These are phyloP conservation scores for Pitta sordida DNA, from an alignment of 2,113 vertebrate genomes.

Conservation along the genomic window DNA sequence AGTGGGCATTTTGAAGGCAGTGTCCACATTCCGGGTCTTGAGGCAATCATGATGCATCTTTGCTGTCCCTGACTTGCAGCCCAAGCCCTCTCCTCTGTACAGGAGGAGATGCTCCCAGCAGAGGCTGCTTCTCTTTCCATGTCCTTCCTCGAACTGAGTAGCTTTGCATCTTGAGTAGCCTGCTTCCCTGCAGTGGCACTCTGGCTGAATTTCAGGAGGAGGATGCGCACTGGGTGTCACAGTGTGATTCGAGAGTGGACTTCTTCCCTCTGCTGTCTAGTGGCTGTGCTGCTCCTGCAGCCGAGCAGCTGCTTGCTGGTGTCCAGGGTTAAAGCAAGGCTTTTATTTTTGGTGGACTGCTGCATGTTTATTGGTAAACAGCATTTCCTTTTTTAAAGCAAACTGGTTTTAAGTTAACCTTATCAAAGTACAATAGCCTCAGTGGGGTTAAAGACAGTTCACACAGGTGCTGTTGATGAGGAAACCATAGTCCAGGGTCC, in stretches of 20 bases:
- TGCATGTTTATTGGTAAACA: not conserved
- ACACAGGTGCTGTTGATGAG: not conserved
- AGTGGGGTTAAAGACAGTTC: slow-evolving; percentile 24
- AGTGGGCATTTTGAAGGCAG: rapidly evolving
- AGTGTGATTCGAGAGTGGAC: not conserved
- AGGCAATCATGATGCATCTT: not conserved
- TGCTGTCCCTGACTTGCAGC: not conserved
- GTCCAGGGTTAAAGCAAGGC: not conserved
- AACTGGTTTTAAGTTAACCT: slow-evolving; percentile 57
- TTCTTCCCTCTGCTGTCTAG: not conserved
- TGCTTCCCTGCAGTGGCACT: rapidly evolving
- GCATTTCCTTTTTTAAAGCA: slow-evolving; percentile 25
- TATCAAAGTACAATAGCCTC: slow-evolving; percentile 19
- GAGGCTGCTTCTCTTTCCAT: not conserved
- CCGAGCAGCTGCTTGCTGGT: not conserved
- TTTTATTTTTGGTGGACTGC: no score
- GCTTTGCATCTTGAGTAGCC: not conserved
- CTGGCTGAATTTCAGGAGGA: not conserved
- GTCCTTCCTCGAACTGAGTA: rapidly evolving
- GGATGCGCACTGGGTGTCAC: rapidly evolving
- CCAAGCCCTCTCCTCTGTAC: not conserved
- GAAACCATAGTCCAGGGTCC: not conserved
- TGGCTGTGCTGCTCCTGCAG: not conserved
- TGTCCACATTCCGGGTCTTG: rapidly evolving
- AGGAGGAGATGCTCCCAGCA: not conserved